Conservation (phyloP, 2,888 invertebrate species). For the Eremobia ochroleuca region DNA sequence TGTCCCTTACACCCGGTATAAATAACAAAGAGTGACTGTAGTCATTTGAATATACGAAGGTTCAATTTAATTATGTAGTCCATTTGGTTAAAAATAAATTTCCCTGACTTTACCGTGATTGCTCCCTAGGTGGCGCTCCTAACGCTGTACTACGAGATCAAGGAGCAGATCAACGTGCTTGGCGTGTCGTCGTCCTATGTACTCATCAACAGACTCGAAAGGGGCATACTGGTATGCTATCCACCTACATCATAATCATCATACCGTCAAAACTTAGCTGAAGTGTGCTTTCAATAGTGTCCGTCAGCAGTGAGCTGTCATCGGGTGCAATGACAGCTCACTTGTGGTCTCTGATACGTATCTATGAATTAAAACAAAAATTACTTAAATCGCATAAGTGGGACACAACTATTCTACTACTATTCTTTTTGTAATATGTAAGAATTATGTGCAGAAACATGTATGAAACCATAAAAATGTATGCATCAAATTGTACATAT, state of each 20-base stretch:
- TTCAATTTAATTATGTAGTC: too few relatives aligned
- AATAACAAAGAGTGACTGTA: background rate
- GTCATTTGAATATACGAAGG: background rate
- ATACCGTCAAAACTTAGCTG: background rate
- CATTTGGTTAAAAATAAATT: background rate
- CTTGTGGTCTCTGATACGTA: background rate
- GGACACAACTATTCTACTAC: background rate
- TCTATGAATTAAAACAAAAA: background rate
- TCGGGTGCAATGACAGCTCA: too few relatives aligned
- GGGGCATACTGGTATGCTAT: constrained; percentile 89
- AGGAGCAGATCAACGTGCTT: constrained; percentile 92
- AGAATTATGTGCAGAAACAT: background rate
- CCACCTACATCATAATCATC: background rate
- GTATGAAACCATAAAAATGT: background rate
- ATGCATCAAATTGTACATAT: background rate
- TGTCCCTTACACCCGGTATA: too few relatives aligned
- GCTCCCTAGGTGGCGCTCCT: constrained; percentile 91
- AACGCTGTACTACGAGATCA: constrained; percentile 92
- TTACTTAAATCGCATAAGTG: background rate
- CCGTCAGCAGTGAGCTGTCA: too few relatives aligned
- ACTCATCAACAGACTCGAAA: constrained; percentile 91
- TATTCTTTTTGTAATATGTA: background rate
- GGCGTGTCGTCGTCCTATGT: constrained; percentile 92
- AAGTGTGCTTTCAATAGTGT: background rate
- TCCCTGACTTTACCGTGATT: background rate